These are phyloP conservation scores for Pseudorhiza aurosa DNA, from an alignment of 30 jellyfish, hydroid and myxozoan species.

Conservation along the genomic window DNA sequence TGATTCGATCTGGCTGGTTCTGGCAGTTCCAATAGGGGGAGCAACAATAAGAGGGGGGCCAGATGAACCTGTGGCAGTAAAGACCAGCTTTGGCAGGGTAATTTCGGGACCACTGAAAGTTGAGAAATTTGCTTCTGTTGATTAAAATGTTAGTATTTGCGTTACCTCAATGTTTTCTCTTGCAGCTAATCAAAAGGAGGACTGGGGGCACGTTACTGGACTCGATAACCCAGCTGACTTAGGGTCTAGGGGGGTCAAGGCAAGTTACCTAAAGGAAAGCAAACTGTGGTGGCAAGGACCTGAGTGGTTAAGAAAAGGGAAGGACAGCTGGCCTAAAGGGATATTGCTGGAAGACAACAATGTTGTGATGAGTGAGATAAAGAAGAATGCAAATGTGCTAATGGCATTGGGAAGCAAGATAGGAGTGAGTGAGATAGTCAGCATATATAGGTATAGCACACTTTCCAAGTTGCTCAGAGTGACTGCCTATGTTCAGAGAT, in stretches of 20 bases:
- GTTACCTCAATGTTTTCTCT: background rate
- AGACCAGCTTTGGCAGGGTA: constrained; percentile 44
- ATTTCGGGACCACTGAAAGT: constrained; percentile 45
- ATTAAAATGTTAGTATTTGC: no score
- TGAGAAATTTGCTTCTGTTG: constrained; percentile 29
- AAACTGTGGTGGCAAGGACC: constrained; percentile 42
- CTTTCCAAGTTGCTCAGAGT: background rate
- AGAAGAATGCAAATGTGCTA: background rate
- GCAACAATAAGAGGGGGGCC: constrained; percentile 32
- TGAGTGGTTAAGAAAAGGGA: constrained; percentile 10
- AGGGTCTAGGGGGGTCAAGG: constrained; percentile 28
- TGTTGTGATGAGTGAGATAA: constrained; percentile 13
- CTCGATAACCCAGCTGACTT: constrained; percentile 26
- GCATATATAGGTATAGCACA: background rate
- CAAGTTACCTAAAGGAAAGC: background rate
- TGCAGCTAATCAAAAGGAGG: background rate
- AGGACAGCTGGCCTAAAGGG: constrained; percentile 18
- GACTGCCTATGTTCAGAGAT: constrained; percentile 42
- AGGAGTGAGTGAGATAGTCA: constrained; percentile 3
- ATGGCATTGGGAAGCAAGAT: background rate
- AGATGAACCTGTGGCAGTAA: constrained; percentile 44
- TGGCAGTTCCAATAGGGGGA: constrained; percentile 52
- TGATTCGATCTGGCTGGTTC: constrained; percentile 42
- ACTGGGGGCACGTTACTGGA: constrained; percentile 26
- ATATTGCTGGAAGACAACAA: background rate